A percentile compares a stretch with the other conserved stretches of the same genome.
phyloP scores from a whole-genome alignment of 2,888 invertebrate species.

The Cosmia trapezina region DNA sequence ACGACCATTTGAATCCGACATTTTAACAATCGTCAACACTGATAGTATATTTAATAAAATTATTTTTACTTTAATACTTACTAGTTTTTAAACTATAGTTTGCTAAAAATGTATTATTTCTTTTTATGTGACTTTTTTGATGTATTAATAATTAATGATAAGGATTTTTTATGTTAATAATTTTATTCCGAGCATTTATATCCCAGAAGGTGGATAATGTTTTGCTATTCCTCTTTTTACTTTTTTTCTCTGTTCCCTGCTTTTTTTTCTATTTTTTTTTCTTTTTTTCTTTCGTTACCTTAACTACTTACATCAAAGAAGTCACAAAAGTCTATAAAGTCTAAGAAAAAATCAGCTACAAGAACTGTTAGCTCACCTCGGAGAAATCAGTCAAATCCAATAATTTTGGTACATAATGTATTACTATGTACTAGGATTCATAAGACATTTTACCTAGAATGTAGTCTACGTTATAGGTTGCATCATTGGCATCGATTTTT shows the following conservation, averaged over 20 bases:
- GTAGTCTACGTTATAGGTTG: constrained; percentile 57
- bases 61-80: constrained; percentile 38
- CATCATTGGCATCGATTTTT: constrained; percentile 25
- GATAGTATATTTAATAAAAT: constrained; percentile 57
- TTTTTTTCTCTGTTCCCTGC: background rate
- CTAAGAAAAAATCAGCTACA: constrained; percentile 52
- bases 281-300: background rate
- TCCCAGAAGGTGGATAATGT: background rate
- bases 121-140: constrained; percentile 34
- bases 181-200: background rate
- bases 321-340: constrained; percentile 38
- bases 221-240: background rate
- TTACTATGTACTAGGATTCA: constrained; percentile 72
- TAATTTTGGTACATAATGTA: constrained; percentile 53
- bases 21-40: constrained; percentile 52
- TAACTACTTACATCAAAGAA: constrained; percentile 15
- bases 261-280: background rate
- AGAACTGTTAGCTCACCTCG: constrained; percentile 47
- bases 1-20: constrained; percentile 30
- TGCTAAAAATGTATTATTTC: constrained; percentile 41
- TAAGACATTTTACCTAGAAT: constrained; percentile 73
- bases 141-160: background rate
- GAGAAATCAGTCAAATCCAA: constrained; percentile 69
- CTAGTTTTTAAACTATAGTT: constrained; percentile 55
- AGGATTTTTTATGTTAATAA: background rate